Percentiles rank a stretch among this genome's conserved stretches.
These are phyloP conservation scores for Sebastiscus tertius DNA, from an alignment of 2,797 vertebrate genomes.

Conservation along the genomic window DNA sequence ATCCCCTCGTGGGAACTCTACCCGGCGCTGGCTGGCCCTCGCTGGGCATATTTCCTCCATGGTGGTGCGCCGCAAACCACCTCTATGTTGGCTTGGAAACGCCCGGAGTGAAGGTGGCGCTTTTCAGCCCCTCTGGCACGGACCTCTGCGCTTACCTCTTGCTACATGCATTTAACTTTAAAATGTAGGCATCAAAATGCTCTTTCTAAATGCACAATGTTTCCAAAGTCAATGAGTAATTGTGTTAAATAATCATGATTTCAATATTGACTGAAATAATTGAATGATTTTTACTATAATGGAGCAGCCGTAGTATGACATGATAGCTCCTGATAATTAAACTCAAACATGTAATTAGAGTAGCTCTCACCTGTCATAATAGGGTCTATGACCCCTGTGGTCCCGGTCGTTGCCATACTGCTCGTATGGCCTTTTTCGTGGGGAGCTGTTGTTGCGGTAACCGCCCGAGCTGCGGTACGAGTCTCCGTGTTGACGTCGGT, in stretches of 20 bases:
- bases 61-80: not conserved
- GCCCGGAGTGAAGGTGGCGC: not conserved
- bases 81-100: too few relatives aligned
- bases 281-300: not conserved
- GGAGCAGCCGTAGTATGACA: not conserved
- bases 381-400: slow-evolving; percentile 92
- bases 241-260: not conserved
- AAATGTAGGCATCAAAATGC: not conserved
- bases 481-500: slow-evolving; percentile 89
- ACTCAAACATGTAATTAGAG: not conserved
- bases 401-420: slow-evolving; percentile 95
- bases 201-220: not conserved
- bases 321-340: not conserved
- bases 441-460: slow-evolving; percentile 90
- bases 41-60: not conserved
- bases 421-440: slow-evolving; percentile 93
- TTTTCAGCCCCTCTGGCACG: not conserved
- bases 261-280: not conserved
- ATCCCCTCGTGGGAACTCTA: too few relatives aligned
- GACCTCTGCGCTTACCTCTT: not conserved
- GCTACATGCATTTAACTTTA: not conserved
- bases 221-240: not conserved
- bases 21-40: too few relatives aligned
- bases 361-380: slow-evolving; percentile 91
- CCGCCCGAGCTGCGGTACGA: slow-evolving; percentile 89